These are phyloP conservation scores for Mongoloraphidia duomilia DNA, from an alignment of 2,888 invertebrate species.

Conservation along the genomic window DNA sequence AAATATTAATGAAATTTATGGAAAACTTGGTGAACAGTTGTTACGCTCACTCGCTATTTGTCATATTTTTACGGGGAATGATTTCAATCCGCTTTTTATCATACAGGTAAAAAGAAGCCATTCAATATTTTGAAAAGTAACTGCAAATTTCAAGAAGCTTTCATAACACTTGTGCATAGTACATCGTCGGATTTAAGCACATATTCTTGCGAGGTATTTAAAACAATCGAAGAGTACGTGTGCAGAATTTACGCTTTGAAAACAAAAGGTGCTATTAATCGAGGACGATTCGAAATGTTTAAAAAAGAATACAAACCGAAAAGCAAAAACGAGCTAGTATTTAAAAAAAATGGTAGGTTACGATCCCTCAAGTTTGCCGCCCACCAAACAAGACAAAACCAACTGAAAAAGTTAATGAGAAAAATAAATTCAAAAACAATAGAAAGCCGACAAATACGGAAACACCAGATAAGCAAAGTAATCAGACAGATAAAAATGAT, in stretches of 20 bases:
- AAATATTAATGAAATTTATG: conserved; percentile 10
- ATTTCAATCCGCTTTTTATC: conserved; percentile 13
- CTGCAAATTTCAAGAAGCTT: conserved; percentile 11
- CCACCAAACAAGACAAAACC: conserved; percentile 7
- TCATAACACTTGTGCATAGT: conserved; percentile 7
- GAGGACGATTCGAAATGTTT: conserved; percentile 17
- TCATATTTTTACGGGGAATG: conserved; percentile 14
- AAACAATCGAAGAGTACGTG: conserved; percentile 11
- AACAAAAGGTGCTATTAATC: conserved; percentile 14
- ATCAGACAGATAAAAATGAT: too few relatives aligned
- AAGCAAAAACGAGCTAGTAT: conserved; percentile 13
- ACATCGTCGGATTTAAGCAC: conserved; percentile 2
- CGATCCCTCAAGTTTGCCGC: conserved; percentile 10
- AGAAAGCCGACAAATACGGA: too few relatives aligned
- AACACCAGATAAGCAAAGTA: too few relatives aligned
- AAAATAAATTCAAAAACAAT: too few relatives aligned
- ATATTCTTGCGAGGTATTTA: conserved; percentile 11
- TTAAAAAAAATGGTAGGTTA: conserved; percentile 12
- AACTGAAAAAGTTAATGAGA: too few relatives aligned
- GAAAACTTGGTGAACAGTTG: conserved; percentile 13
- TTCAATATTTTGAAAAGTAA: conserved; percentile 8
- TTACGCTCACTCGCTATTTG: conserved; percentile 11
- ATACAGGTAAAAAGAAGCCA: conserved; percentile 12
- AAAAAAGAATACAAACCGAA: conserved; percentile 15
- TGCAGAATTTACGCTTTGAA: conserved; percentile 13